A percentile compares a stretch with the other conserved stretches of the same genome.
phyloP scores from a whole-genome alignment of 2,113 vertebrate genomes.

The Misgurnus mizolepis region DNA sequence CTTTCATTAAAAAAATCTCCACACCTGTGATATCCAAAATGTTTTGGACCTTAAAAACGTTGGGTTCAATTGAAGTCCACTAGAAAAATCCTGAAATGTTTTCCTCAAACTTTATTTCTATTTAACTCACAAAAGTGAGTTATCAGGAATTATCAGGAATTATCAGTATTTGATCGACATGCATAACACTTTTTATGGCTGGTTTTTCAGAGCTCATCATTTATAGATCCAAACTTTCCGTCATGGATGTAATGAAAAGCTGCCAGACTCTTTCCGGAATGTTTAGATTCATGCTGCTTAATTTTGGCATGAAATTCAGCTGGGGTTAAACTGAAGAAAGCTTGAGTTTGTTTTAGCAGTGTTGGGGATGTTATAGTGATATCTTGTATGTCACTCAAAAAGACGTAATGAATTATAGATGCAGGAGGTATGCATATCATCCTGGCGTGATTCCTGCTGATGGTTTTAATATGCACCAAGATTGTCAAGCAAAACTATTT shows the following conservation, averaged over 20 bases:
- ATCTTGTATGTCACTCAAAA: background rate
- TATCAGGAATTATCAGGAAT: too few relatives aligned
- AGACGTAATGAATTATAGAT: conserved; percentile 32
- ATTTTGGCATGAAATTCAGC: background rate
- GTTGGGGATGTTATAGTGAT: background rate
- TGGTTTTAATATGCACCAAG: background rate
- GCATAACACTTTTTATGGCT: too few relatives aligned
- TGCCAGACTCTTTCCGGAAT: background rate
- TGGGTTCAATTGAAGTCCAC: too few relatives aligned
- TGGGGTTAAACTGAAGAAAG: background rate
- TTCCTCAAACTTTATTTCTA: too few relatives aligned
- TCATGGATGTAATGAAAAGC: background rate
- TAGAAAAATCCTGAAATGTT: too few relatives aligned
- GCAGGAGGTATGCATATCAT: background rate
- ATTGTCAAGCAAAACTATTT: background rate
- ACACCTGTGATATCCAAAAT: too few relatives aligned
- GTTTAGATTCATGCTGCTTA: background rate
- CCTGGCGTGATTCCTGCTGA: conserved; percentile 1
- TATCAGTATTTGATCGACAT: too few relatives aligned
- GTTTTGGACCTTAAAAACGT: too few relatives aligned
- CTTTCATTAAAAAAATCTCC: too few relatives aligned
- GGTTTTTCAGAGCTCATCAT: background rate
- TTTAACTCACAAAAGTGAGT: too few relatives aligned
- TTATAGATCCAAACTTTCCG: background rate
- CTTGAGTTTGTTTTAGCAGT: background rate